Evolutionary conservation across 1,140 invertebrate species (phyloP), one percentile per base, ranked within the genome.

Genomic region (Drosophila auraria): DNA sequence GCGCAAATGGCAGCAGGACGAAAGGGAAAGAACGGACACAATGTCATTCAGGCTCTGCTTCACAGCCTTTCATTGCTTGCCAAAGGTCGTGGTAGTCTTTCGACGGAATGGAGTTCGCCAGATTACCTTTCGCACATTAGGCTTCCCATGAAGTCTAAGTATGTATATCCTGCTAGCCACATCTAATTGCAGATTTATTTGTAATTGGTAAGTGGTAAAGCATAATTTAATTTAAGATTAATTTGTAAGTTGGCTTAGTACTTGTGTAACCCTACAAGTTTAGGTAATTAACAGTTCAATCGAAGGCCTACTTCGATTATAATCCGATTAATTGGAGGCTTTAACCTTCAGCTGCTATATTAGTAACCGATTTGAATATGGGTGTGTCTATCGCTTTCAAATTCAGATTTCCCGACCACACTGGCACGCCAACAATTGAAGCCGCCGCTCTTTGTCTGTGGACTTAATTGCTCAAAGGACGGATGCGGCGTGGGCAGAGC

Each of bases 401-500:
- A 63, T 27, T 11, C 6, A 9, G 30, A 33, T 17, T 11, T 33
- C n/a, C 12, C 12, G 15, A 17, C 12, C n/a, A n/a, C 12, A 14
- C 36, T 58, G 33, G 23, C 7, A 5, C 11, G n/a, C 15, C 65
- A 30, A 30, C 23, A 49, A 68, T 65, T 47, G 40, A 49, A 54
- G 44, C 4, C 20, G 17, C 27, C 8, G 45, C 64, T 38, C 63
- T 74, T 78, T 78, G 78, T 72, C 61, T 84, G 64, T 14, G 12
- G 27, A 27, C 30, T 51, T 90, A 90, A 90, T 90, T 90, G 79
- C 69, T 74, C 71, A 86, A 86, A 86, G 40, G 47, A 23, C 49
- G 33, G 64, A 60, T 44, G 30, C 38, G 38, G 78, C 38, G 38
- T 38, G 2, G 23, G 53, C 17, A 15, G 14, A n/a, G 33, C 53